Evolutionary conservation across 2,113 vertebrate species (phyloP), one percentile per base, ranked within the genome.

Genomic region (Diadophis punctatus): DNA sequence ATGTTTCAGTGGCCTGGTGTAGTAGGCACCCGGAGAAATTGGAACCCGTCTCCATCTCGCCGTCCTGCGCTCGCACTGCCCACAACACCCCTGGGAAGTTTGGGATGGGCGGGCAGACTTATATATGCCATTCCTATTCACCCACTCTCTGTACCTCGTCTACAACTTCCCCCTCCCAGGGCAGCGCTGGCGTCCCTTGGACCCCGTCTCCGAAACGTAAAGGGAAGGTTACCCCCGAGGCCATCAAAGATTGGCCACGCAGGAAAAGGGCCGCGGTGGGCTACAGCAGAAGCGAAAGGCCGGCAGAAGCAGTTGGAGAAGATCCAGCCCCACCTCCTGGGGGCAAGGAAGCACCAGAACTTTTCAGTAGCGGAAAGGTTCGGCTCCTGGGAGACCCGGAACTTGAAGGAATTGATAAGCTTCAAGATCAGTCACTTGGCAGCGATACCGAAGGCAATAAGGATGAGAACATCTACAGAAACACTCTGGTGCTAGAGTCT

Each of bases 91-190:
- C 99, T 0, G 97, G 98, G 20, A 98, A 98, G 92, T 63, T 63
- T 7, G 96, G 96, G 1, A 93, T 97, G 0, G 96, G 97, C 0
- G 96, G 99, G 20, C 99, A 99, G 87, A 99, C 98, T 0, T 98
- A 98, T 91, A 99, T 99, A 95, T 99, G 99, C 95, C 99, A 98
- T 94, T 98, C 98, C 0, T 99, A 98, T 90, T 99, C 99, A 2
- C 99, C 99, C 1, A 99, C 98, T 1, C 97, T 74, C 27, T 97
- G 98, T 74, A 94, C 97, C 5, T 96, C 96, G 0, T 96, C 94
- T 0, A 96, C 97, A 23, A 93, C 97, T 25, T 98, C 99, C 27
- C 98, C 99, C 0, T 96, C 97, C 12, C 96, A 96, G 0, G 3
- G 94, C 3, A 97, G 98, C 20, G 94, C 96, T 0, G 95, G 97